Evolutionary conservation across 2,888 invertebrate genomes (phyloP), one percentile per base, ranked within the genome.

Genomic region (Meteorus cinctellus): DNA sequence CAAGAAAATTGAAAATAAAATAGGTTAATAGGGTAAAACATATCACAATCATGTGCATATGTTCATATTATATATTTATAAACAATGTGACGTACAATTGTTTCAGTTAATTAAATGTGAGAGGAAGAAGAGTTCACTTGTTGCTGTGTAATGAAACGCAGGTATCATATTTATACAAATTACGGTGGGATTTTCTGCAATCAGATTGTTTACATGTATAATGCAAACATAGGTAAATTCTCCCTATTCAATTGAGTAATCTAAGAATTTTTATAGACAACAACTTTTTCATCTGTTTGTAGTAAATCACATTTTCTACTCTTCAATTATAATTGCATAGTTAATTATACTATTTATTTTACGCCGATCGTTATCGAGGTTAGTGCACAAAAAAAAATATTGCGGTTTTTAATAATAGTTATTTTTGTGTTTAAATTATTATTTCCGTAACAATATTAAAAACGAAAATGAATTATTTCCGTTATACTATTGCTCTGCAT

Each of bases 11-110:
- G n/a, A 29, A 51, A 48, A 8, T 51, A 10, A 68, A 51, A 68
- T 68, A 68, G 68, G 68, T 68, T 68, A 68, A 48, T 68, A 68
- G 68, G 51, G 19, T 55, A 8, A 6, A 55, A 48, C 16, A 48
- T 48, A 48, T 14, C 16, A 48, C 4, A 48, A 16, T 48, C n/a
- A 48, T n/a, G n/a, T 24, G n/a, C n/a, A 55, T 19, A 48, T 8
- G 8, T 34, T 34, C 8, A 34, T 34, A n/a, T n/a, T 45, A 48
- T 27, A n/a, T 48, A 31, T 8, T 29, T 68, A 68, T n/a, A 51
- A 29, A 68, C 31, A 51, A 48, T 68, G 31, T 51, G 12, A 29
- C 29, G 34, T 29, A 48, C 68, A 51, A 68, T 68, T 68, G 29
- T 51, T 29, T 10, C 8, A 68, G 27, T 48, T 68, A 45, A 68